Evolutionary conservation across 2,113 vertebrate species (phyloP).

Genomic region (Bubo bubo): DNA sequence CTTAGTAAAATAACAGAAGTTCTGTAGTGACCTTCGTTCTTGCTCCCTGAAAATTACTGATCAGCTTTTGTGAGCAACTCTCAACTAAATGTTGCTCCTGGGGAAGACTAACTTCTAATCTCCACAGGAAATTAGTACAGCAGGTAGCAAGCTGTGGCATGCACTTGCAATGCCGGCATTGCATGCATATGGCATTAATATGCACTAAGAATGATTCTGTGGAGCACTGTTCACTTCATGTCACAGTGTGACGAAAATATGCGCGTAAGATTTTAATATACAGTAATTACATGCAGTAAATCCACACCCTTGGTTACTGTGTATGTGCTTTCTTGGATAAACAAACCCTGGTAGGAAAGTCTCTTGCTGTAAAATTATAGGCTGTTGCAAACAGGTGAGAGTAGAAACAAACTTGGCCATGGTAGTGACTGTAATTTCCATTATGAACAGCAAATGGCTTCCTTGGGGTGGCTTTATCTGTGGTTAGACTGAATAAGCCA

Average conservation of each 20-base stretch:
- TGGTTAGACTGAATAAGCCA: neutral
- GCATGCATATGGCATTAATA: fast-evolving
- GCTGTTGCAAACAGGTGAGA: neutral
- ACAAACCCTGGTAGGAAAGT: neutral
- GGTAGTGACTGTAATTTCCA: neutral
- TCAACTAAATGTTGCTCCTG: neutral
- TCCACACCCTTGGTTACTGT: neutral
- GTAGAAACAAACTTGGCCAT: neutral
- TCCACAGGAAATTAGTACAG: neutral
- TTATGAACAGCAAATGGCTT: neutral
- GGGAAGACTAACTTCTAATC: neutral
- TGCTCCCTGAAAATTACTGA: neutral
- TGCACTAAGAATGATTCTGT: neutral
- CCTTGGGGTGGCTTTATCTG: neutral
- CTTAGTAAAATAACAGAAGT: neutral
- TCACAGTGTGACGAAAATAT: neutral
- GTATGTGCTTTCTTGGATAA: neutral
- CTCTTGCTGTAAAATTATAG: neutral
- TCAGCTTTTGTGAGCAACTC: neutral
- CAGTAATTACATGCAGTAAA: neutral
- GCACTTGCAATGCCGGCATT: fast-evolving
- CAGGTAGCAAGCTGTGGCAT: neutral
- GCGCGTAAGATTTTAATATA: neutral
- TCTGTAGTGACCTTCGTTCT: neutral
- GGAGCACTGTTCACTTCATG: neutral